Percentiles rank a stretch among this genome's conserved stretches.
Evolutionary conservation across 2,888 invertebrate genomes (phyloP).

Genomic region (Scaptomyza polygonia): DNA sequence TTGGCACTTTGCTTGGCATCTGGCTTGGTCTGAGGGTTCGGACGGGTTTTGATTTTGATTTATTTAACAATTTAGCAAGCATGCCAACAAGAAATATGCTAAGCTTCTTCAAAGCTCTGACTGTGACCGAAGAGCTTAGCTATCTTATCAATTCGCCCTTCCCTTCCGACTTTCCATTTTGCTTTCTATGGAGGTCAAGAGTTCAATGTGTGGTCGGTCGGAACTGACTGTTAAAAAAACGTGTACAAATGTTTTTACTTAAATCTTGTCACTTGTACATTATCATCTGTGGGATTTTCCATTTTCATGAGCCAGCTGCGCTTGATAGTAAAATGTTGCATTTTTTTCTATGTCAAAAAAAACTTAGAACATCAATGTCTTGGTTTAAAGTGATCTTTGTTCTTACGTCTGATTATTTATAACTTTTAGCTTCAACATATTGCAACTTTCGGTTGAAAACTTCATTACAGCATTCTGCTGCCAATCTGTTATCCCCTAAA

Average conservation of each 20-base stretch:
- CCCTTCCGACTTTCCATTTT: not conserved
- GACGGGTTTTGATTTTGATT: constrained; percentile 67
- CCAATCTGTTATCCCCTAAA: not conserved
- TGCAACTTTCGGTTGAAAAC: not conserved
- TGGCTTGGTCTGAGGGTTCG: constrained; percentile 29
- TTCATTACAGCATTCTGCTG: constrained; percentile 2
- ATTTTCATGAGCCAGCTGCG: constrained; percentile 6
- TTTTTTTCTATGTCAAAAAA: not conserved
- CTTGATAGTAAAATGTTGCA: constrained; percentile 3
- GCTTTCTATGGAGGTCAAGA: constrained; percentile 31
- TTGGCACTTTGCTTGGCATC: constrained; percentile 73
- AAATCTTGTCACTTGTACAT: constrained; percentile 2
- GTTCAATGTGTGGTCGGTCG: constrained; percentile 32
- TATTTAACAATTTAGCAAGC: constrained; percentile 74
- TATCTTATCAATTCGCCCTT: not conserved
- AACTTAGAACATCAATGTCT: not conserved
- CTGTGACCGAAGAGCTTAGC: constrained; percentile 35
- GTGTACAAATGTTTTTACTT: constrained; percentile 6
- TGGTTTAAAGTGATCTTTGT: not conserved
- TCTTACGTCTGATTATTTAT: not conserved
- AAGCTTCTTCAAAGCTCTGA: constrained; percentile 54
- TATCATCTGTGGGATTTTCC: too few species aligned
- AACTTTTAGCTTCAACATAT: not conserved
- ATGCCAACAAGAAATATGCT: constrained; percentile 48
- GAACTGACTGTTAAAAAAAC: constrained; percentile 8